phyloP scores from a whole-genome alignment of 1,140 invertebrate genomes.

The Anastatus disparis region DNA sequence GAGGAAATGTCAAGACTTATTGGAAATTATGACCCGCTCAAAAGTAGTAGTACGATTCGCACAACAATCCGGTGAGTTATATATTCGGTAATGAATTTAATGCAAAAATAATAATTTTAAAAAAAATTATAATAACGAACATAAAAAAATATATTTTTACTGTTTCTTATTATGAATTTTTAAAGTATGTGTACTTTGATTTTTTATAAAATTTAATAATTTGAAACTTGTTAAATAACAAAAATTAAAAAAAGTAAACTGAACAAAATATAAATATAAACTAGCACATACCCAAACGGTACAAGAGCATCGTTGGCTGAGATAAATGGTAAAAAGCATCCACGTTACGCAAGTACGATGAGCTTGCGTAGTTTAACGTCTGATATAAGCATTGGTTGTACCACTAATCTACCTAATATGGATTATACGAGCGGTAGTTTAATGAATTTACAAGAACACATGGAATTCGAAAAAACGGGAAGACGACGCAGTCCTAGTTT shows the following conservation, averaged over 20 bases:
- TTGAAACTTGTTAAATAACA: neutral
- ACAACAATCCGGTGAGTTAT: constrained; percentile 51
- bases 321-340: constrained; percentile 49
- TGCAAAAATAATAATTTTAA: no score
- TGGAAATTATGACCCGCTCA: constrained; percentile 65
- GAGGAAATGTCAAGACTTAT: constrained; percentile 74
- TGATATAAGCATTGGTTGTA: constrained; percentile 42
- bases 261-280: neutral
- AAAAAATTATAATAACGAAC: no score
- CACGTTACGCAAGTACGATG: constrained; percentile 53
- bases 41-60: constrained; percentile 42
- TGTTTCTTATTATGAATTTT: no score
- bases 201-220: neutral
- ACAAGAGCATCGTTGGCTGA: constrained; percentile 49
- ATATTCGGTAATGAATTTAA: no score
- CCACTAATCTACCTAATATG: constrained; percentile 48
- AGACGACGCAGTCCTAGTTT: constrained; percentile 70
- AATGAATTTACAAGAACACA: constrained; percentile 52
- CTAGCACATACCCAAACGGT: constrained; percentile 43
- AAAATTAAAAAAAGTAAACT: neutral
- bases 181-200: no score
- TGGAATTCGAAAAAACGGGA: constrained; percentile 46
- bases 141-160: no score
- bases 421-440: constrained; percentile 52
- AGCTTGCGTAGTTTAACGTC: constrained; percentile 53